Evolutionary conservation across 1,140 invertebrate species (phyloP), one percentile per base, ranked within the genome.

Genomic region (Steinernema khuongi): DNA sequence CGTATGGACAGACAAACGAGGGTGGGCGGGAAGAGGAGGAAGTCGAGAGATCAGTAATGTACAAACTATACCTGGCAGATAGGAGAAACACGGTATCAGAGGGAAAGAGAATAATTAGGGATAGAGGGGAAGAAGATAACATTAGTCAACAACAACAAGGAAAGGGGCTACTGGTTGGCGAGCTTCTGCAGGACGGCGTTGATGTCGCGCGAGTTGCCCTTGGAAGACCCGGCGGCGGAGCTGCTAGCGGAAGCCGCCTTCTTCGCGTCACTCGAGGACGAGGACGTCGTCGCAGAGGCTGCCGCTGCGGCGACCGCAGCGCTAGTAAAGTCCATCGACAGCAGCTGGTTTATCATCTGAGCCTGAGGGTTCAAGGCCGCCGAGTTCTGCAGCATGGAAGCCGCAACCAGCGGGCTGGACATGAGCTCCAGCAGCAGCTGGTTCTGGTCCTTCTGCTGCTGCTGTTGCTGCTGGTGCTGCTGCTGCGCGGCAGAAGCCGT

Each of bases 341-440:
- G 50, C 4, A 60, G 50, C 26, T 60, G 50, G 50, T 60, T 60
- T 14, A 60, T 14, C 50, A 60, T 60, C 50, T 60, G 50, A 11
- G 50, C 50, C 50, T 60, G 50, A 60, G 72, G 28, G 32, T 26
- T 43, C 31, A 28, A 72, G 14, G 74, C 33, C 31, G 50, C 36
- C 26, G 50, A n/a, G n/a, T n/a, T 31, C n/a, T 68, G 18, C 31
- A 75, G 71, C 74, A 75, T 75, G 19, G 30, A 18, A 29, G 67
- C 31, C 18, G 72, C 50, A 17, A 69, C 18, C 44, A 32, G 28
- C 18, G 74, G 74, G 41, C 72, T 75, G 2, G 70, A 50, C 70
- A 75, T 72, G 14, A 75, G n/a, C 26, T 60, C 70, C 66, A 75
- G 22, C 60, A 75, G 32, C 11, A 75, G 50, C 26, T 69, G 74